Evolutionary conservation across 37 sponge, comb jelly and placozoan genomes (phyloP).

Genomic region (Geodia barretti): DNA sequence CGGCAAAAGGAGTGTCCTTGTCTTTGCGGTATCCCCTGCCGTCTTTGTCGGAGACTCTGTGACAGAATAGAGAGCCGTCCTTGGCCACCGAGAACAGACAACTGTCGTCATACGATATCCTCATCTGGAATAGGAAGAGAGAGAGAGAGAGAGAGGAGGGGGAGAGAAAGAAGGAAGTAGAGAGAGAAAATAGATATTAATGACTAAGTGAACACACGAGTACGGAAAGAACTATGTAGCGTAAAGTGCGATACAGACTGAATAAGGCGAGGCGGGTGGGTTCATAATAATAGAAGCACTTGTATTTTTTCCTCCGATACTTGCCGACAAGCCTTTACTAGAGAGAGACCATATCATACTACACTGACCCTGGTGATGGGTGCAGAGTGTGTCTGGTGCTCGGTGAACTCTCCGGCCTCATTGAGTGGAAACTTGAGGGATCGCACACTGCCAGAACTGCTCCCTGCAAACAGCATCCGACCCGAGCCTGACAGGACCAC

Average conservation of each 20-base stretch:
- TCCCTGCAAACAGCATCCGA: constrained; percentile 94
- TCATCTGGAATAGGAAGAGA: constrained; percentile 50
- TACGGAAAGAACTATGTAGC: not conserved
- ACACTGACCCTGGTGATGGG: constrained; percentile 81
- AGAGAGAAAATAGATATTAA: too few relatives aligned
- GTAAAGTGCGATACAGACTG: not conserved
- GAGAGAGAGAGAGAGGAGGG: not conserved
- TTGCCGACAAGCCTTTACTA: too few relatives aligned
- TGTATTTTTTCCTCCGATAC: not conserved
- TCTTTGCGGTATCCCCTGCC: constrained; percentile 84
- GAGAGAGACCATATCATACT: not conserved
- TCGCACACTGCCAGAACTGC: constrained; percentile 75
- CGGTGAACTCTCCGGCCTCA: constrained; percentile 84
- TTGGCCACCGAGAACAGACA: constrained; percentile 88
- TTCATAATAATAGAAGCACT: too few relatives aligned
- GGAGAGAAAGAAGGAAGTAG: not conserved
- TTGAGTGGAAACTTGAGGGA: constrained; percentile 92
- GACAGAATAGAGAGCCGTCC: constrained; percentile 86
- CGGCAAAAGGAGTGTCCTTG: constrained; percentile 84
- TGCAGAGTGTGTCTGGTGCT: constrained; percentile 83
- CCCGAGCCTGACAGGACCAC: constrained; percentile 87
- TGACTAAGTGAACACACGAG: too few relatives aligned
- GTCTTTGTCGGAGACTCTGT: constrained; percentile 89
- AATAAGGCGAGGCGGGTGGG: not conserved
- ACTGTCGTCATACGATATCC: constrained; percentile 91